A percentile compares a stretch with the other conserved stretches of the same genome.
These are phyloP conservation scores for Brachionus calyciflorus DNA, from an alignment of 1,140 invertebrate genomes.

Conservation along the genomic window DNA sequence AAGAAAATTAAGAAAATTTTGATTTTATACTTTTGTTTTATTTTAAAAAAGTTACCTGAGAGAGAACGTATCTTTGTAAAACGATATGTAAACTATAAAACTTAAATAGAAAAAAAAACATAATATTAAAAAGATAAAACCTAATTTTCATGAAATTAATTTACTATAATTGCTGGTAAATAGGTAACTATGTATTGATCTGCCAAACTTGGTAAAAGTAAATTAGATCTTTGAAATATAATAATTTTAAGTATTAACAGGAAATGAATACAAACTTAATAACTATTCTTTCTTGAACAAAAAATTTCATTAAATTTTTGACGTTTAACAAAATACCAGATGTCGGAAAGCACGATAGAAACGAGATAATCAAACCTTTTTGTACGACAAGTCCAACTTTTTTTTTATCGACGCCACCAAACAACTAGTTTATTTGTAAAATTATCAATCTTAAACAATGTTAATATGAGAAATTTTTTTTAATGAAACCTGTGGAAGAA, in stretches of 20 bases:
- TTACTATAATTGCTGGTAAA: conserved; percentile 26
- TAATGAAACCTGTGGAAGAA: neutral
- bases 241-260: too few relatives aligned
- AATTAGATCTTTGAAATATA: too few relatives aligned
- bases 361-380: conserved; percentile 23
- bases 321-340: conserved; percentile 26
- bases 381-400: conserved; percentile 34
- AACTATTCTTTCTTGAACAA: neutral
- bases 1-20: neutral
- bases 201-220: neutral
- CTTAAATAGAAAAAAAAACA: neutral
- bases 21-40: neutral
- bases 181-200: conserved; percentile 29
- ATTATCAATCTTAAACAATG: too few relatives aligned
- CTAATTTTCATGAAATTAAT: neutral
- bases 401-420: conserved; percentile 4
- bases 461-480: neutral
- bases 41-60: neutral
- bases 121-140: neutral
- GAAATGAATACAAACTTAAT: neutral
- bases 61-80: conserved; percentile 27
- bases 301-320: conserved; percentile 33
- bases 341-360: conserved; percentile 25
- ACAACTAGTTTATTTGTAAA: neutral
- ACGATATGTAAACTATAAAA: conserved; percentile 29